Evolutionary conservation across 2,888 invertebrate species (phyloP).

Genomic region (Drosophila imparisetae): DNA sequence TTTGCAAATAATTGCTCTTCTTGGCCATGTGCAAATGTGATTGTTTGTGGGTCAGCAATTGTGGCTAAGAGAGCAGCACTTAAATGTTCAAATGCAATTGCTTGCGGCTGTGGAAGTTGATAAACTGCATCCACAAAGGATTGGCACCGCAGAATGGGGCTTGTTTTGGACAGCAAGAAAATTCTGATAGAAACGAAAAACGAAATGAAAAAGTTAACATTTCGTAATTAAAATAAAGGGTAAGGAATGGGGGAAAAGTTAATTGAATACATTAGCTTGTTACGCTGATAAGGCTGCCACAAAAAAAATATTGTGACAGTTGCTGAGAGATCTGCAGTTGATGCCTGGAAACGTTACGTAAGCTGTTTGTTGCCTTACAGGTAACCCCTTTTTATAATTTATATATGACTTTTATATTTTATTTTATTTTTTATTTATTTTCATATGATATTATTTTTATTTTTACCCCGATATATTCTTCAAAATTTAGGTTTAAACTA

Average conservation of each 20-base stretch:
- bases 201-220: slow-evolving; percentile 11
- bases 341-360: not conserved
- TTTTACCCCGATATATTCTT: not conserved
- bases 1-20: slow-evolving; percentile 56
- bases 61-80: slow-evolving; percentile 39
- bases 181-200: not conserved
- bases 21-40: slow-evolving; percentile 14
- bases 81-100: slow-evolving; percentile 59
- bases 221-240: slow-evolving; percentile 1
- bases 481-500: not conserved
- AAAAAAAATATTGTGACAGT: not conserved
- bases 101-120: slow-evolving; percentile 44
- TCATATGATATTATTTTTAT: not conserved
- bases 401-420: not conserved
- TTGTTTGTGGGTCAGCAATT: slow-evolving; percentile 28
- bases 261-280: slow-evolving; percentile 31
- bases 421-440: not conserved
- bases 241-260: not conserved
- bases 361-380: not conserved
- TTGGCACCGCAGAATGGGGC: not conserved
- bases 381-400: not conserved
- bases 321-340: not conserved
- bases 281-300: slow-evolving; percentile 9
- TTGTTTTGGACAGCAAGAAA: slow-evolving; percentile 2
- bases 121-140: slow-evolving; percentile 33